A percentile compares a stretch with the other conserved stretches of the same genome.
phyloP scores from a whole-genome alignment of 2,113 vertebrate genomes.

The Ciconia stormi region DNA sequence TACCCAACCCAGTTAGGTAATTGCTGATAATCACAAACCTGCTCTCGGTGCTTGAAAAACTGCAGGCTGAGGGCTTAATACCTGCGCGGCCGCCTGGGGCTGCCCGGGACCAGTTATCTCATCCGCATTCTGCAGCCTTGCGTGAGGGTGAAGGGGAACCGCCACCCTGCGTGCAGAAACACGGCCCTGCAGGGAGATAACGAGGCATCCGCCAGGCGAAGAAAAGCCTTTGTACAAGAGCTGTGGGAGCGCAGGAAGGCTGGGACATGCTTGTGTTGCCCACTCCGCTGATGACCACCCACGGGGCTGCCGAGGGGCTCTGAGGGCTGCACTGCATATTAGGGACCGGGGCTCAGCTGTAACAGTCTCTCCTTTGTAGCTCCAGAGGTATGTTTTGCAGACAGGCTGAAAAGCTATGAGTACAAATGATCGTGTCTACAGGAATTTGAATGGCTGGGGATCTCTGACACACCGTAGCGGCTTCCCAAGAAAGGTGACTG shows the following conservation, averaged over 20 bases:
- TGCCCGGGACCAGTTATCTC: slow-evolving; percentile 10
- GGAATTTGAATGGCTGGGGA: not conserved
- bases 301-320: not conserved
- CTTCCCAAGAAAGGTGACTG: not conserved
- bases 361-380: not conserved
- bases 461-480: accelerated
- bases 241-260: not conserved
- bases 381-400: not conserved
- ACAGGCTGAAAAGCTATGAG: not conserved
- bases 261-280: not conserved
- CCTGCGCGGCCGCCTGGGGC: slow-evolving; percentile 9
- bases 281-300: not conserved
- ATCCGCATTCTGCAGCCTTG: not conserved
- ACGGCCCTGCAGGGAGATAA: not conserved
- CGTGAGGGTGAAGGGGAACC: not conserved
- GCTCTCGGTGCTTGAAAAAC: not conserved
- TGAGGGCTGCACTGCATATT: not conserved
- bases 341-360: not conserved
- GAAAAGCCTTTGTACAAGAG: not conserved
- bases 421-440: accelerated
- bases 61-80: not conserved
- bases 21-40: slow-evolving; percentile 37
- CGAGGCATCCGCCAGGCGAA: not conserved
- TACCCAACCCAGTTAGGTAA: slow-evolving; percentile 23
- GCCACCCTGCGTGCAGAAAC: slow-evolving; percentile 3